These are phyloP conservation scores for Lemur catta DNA, from an alignment of 2,797 vertebrate genomes.

Conservation along the genomic window DNA sequence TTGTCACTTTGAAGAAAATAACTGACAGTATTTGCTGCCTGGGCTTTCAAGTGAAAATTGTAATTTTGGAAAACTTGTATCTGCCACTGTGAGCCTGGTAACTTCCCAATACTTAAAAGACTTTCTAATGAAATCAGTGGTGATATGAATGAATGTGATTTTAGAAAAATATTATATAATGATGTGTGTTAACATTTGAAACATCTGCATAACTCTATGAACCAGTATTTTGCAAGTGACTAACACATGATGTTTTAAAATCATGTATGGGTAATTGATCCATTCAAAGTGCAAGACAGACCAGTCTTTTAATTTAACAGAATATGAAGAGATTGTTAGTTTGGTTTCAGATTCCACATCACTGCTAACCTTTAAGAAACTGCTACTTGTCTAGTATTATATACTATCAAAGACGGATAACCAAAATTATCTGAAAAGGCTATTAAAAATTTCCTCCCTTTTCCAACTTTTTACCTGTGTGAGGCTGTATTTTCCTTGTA, in stretches of 20 bases:
- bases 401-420: not conserved
- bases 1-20: slow-evolving; percentile 10
- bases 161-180: not conserved
- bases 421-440: not conserved
- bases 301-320: not conserved
- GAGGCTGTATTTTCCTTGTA: not conserved
- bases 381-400: not conserved
- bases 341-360: not conserved
- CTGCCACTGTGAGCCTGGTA: not conserved
- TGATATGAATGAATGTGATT: not conserved
- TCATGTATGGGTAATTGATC: not conserved
- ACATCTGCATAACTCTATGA: not conserved
- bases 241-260: not conserved
- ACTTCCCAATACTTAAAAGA: not conserved
- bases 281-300: not conserved
- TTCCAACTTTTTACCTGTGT: not conserved
- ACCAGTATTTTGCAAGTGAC: slow-evolving; percentile 33
- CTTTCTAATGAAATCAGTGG: not conserved
- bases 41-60: slow-evolving; percentile 19
- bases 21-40: not conserved
- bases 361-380: not conserved
- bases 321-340: not conserved
- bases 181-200: not conserved
- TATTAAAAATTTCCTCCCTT: not conserved
- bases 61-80: not conserved